Percentiles rank a stretch among this genome's conserved stretches.
phyloP scores from a whole-genome alignment of 2,888 invertebrate species.

The Sarcophaga subvicina region DNA sequence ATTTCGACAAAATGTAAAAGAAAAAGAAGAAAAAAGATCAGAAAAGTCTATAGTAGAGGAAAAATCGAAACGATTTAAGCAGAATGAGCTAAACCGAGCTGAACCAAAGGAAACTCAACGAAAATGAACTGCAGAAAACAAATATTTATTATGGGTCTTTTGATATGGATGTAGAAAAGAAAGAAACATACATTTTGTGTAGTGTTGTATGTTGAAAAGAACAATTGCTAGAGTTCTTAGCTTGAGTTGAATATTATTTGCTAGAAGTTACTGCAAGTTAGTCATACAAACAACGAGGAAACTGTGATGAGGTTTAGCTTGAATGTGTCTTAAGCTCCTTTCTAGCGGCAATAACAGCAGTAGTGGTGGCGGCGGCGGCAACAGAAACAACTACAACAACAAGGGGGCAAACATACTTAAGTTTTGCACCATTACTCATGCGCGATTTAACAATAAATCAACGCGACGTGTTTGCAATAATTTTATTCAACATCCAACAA shows the following conservation, averaged over 20 bases:
- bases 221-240: conserved; percentile 65
- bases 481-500: conserved; percentile 76
- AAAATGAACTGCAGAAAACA: conserved; percentile 43
- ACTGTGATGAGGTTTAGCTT: conserved; percentile 56
- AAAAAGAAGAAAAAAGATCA: conserved; percentile 7
- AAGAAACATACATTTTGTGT: conserved; percentile 39
- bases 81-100: conserved; percentile 33
- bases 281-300: conserved; percentile 55
- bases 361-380: conserved; percentile 39
- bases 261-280: conserved; percentile 65
- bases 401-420: conserved; percentile 64
- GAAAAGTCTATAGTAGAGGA: conserved; percentile 21
- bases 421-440: conserved; percentile 80
- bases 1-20: conserved; percentile 43
- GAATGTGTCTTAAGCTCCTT: conserved; percentile 72
- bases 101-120: background rate
- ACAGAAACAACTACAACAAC: conserved; percentile 63
- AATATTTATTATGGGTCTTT: conserved; percentile 63
- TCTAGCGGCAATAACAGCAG: conserved; percentile 68
- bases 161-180: conserved; percentile 48
- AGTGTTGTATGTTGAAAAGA: conserved; percentile 49
- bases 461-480: conserved; percentile 81
- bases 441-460: conserved; percentile 81
- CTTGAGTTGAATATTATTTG: conserved; percentile 59
- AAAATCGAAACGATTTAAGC: conserved; percentile 9